Base-by-base conservation (phyloP, 2,797 vertebrate species). In the Lagorchestes hirsutus region DNA sequence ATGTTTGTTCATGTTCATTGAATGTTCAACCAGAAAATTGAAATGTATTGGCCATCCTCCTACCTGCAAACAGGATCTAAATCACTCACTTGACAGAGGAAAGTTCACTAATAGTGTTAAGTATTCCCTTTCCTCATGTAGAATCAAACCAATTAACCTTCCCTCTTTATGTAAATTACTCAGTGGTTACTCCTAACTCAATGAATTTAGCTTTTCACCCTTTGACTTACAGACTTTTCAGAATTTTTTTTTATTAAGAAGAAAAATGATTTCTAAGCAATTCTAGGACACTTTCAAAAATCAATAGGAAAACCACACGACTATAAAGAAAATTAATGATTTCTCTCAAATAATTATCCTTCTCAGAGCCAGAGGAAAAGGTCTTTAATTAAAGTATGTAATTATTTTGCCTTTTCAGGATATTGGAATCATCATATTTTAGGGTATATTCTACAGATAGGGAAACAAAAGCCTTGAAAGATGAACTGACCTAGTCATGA, bases 241-340 rank as follows among this genome's bases (percentile, higher is more conserved):
- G 94, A 94, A 67, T 91, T 94, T 93, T 55, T 95, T 95, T 95
- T 93, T 98, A 96, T 94, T 92, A 91, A 96, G 94, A 50, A 56
- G 91, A 94, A 27, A 96, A 90, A 46, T 29, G 50, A 56, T 12
- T 94, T 87, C 93, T 54, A 29, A 97, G 94, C 40, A 40, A 62
- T 57, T 92, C 4, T 52, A 87, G 90, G 95, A 94, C 0, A 87
- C 74, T 87, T 1, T 94, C 18, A 40, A 93, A 4, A 62, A 94
- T 91, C 87, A 93, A 98, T 10, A 95, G 0, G 34, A 92, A 95
- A 96, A 2, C 94, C 92, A 96, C 54, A 96, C 96, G 95, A 13
- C 56, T 94, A 54, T 92, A 92, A 98, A 96, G n/a, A 98, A 96
- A 96, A 5, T 94, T 57, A 96, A 56, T 95, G 95, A 96, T 95